Evolutionary conservation across 2,888 invertebrate species (phyloP), one percentile per base, ranked within the genome.

Genomic region (Pristionchus fissidentatus): DNA sequence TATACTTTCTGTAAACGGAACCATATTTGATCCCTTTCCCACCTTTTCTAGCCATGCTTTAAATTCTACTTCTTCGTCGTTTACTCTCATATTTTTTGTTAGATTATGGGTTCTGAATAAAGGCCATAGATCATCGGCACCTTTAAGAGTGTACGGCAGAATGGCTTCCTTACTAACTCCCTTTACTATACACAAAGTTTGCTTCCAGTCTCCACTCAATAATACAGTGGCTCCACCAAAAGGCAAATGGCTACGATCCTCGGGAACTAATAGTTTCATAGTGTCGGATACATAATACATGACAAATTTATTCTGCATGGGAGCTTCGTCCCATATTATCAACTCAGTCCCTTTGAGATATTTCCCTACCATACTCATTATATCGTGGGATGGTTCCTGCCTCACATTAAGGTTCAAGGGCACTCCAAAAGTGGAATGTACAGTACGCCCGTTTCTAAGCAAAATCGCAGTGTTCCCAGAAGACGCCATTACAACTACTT

Each of bases 381-480:
- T 15, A 22, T 78, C 78, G 26, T 55, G 35, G 19, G 15, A 22
- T 10, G 60, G 77, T 1, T 57, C 57, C 22, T 49, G 38, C 3
- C 35, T 22, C 3, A n/a, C 78, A 19, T 60, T 43, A 32, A 83
- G 15, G 46, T 75, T 55, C n/a, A 73, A 49, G 0, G 38, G 52
- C 55, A 60, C 77, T 32, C 78, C 41, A 41, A 83, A 60, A 19
- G 57, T 62, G 0, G 46, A 43, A 22, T 83, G 82, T 19, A 75
- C 73, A 1, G 75, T 83, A 7, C 41, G 43, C n/a, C 75, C 84
- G 19, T 83, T 77, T 19, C 41, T 22, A 3, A 84, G 60, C 38
- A 84, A 62, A 35, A 83, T 73, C 1, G 84, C 84, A 3, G 84
- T 82, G 41, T 75, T 84, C 0, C 83, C 84, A n/a, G 84, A 83